Percentiles rank a stretch among this genome's conserved stretches.
Evolutionary conservation across 2,888 invertebrate genomes (phyloP).

Genomic region (Linnaemya vulpina): DNA sequence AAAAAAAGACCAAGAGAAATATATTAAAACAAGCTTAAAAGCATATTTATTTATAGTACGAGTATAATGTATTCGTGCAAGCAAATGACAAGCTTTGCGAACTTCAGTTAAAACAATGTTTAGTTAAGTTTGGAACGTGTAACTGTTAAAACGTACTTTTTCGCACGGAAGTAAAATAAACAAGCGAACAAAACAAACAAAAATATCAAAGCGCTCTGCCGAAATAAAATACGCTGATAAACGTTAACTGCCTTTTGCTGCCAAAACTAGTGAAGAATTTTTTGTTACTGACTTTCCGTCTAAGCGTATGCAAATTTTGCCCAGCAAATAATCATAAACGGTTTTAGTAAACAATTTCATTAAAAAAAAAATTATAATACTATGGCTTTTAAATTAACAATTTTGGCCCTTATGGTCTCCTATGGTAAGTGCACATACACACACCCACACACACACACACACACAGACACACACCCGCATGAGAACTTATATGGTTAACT

Average conservation of each 20-base stretch:
- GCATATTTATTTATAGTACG: constrained; percentile 3
- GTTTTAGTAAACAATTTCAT: constrained; percentile 23
- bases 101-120: constrained; percentile 78
- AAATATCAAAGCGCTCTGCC: background rate
- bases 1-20: constrained; percentile 22
- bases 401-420: constrained; percentile 63
- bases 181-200: constrained; percentile 9
- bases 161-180: constrained; percentile 74
- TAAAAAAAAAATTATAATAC: constrained; percentile 35
- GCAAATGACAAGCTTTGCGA: constrained; percentile 72
- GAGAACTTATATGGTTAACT: background rate
- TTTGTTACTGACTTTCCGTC: constrained; percentile 42
- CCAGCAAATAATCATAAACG: constrained; percentile 32
- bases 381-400: constrained; percentile 55
- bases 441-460: background rate
- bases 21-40: constrained; percentile 33
- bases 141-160: constrained; percentile 73
- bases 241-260: constrained; percentile 42
- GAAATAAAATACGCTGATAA: constrained; percentile 41
- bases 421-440: constrained; percentile 60
- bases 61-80: constrained; percentile 35
- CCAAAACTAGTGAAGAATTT: background rate
- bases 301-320: constrained; percentile 66
- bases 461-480: background rate
- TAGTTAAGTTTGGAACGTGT: constrained; percentile 80